These are phyloP conservation scores for Cervus canadensis DNA, from an alignment of 2,113 vertebrate genomes.

Conservation along the genomic window DNA sequence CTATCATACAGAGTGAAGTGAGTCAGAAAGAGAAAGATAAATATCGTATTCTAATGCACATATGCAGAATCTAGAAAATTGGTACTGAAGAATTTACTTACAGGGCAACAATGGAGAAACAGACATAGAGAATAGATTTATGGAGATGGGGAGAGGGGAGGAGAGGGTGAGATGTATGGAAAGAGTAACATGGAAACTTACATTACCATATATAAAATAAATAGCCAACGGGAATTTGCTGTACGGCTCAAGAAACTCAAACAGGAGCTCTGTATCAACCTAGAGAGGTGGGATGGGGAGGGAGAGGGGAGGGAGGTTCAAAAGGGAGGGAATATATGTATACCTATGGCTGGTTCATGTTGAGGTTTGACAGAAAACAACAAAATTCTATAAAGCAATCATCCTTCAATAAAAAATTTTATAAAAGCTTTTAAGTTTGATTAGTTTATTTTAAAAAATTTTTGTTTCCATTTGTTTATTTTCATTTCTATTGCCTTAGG, in stretches of 20 bases:
- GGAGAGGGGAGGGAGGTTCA: background rate
- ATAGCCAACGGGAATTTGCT: background rate
- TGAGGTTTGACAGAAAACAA: background rate
- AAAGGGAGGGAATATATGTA: background rate
- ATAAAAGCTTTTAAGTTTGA: background rate
- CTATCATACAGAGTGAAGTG: too few species aligned
- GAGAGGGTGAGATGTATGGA: too few species aligned
- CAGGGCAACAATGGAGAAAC: too few species aligned
- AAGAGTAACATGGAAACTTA: too few species aligned
- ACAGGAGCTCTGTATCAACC: background rate
- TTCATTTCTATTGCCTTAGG: background rate
- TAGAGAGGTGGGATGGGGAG: background rate
- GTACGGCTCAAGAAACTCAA: background rate
- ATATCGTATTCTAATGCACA: too few species aligned
- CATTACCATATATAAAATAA: background rate
- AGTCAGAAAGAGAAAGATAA: too few species aligned
- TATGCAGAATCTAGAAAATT: too few species aligned
- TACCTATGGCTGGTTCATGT: background rate
- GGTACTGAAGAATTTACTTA: too few species aligned
- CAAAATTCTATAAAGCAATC: background rate
- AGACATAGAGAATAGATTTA: too few species aligned
- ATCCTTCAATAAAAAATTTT: background rate
- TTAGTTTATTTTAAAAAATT: background rate
- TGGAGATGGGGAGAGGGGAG: too few species aligned
- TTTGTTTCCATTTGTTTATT: background rate